Evolutionary conservation across 2,888 invertebrate genomes (phyloP), one percentile per base, ranked within the genome.

Genomic region (Limnephilus lunatus): DNA sequence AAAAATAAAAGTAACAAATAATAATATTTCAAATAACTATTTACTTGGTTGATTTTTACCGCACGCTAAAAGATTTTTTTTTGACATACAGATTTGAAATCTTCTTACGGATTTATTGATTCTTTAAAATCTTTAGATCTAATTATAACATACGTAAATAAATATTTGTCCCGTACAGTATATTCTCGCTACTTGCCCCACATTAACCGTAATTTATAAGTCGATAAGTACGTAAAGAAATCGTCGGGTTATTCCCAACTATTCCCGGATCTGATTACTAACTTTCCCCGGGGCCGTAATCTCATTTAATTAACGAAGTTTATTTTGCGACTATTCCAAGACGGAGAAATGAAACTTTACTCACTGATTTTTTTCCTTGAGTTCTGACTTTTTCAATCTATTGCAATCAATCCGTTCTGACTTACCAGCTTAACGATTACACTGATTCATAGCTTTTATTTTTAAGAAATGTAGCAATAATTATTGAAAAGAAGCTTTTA

Each of bases 261-360:
- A 87, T 87, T 87, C 87, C 25, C 48, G 19, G 85, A 85, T 85
- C 87, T 30, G 87, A 87, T 86, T 19, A 30, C 7, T 68, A 30
- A 89, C 35, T 89, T 89, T 35, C 88, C 3, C 80, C 32, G 44
- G 4, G 35, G 35, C 35, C 0, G 35, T 80, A 89, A 89, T 80
- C 80, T 48, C 31, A 80, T 89, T 89, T 89, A 89, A 89, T 89
- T 89, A 89, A 89, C 19, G 39, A 80, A 89, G 88, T 89, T 89
- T 89, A 89, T 81, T 89, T 30, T 39, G 88, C 68, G 80, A 35
- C 80, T 89, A 32, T 68, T 80, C 88, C 25, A 88, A 80, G 35
- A 89, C 39, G 80, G 25, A 31, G 88, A 35, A 89, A 81, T 32
- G 80, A 80, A 80, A 80, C 25, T 35, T 88, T 32, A 81, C n/a